phyloP scores from a whole-genome alignment of 2,113 vertebrate genomes.

The Acrocephalus kingi region DNA sequence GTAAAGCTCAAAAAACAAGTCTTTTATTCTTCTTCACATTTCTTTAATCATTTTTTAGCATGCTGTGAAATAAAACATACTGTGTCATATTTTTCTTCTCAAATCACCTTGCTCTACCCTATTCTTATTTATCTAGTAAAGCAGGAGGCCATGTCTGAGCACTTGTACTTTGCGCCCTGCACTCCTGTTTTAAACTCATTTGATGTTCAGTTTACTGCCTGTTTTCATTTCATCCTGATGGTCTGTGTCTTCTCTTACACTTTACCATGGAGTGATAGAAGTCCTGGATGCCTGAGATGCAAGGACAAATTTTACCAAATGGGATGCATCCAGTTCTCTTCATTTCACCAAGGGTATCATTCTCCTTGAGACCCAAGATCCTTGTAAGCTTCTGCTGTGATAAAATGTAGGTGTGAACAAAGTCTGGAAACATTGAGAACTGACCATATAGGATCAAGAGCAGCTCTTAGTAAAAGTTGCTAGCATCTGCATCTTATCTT shows the following conservation, averaged over 20 bases:
- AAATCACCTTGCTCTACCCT: not conserved
- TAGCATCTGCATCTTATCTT: not conserved
- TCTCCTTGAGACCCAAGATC: not conserved
- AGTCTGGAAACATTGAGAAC: not conserved
- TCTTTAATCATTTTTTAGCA: constrained; percentile 57
- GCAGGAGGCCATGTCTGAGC: constrained; percentile 4
- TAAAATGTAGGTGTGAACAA: not conserved
- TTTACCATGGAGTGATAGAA: not conserved
- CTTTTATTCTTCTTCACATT: constrained; percentile 1
- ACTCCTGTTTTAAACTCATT: not conserved
- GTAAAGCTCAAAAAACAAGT: constrained; percentile 4
- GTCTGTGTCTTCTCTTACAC: not conserved
- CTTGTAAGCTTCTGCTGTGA: not conserved
- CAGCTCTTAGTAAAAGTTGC: not conserved
- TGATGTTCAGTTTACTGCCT: not conserved
- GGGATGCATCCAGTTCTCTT: not conserved
- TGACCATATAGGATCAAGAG: not conserved
- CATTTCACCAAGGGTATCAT: rapidly evolving
- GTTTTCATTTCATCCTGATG: not conserved
- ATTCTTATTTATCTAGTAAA: constrained; percentile 22
- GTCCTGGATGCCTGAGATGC: not conserved
- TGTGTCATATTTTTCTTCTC: not conserved
- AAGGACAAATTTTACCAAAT: not conserved
- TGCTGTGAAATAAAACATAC: constrained; percentile 39
- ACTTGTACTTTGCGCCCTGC: not conserved